Percentiles rank a stretch among this genome's conserved stretches.
phyloP scores from a whole-genome alignment of 2,888 invertebrate species.

The Acronicta psi region DNA sequence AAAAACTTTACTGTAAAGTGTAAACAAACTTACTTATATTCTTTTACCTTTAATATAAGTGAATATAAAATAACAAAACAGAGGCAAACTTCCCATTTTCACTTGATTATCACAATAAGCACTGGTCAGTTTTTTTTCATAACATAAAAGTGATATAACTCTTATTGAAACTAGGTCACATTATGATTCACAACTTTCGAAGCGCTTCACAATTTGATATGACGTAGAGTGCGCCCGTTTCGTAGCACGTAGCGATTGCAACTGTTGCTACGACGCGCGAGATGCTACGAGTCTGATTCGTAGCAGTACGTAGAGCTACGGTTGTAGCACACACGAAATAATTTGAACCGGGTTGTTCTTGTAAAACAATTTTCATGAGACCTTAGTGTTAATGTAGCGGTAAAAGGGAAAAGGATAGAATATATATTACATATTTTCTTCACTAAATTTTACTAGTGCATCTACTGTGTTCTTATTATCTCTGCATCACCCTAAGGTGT shows the following conservation, averaged over 20 bases:
- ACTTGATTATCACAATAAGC: slow-evolving; percentile 39
- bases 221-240: slow-evolving; percentile 70
- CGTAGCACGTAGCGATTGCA: slow-evolving; percentile 76
- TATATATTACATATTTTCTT: slow-evolving; percentile 13
- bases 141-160: slow-evolving; percentile 40
- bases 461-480: too few species aligned
- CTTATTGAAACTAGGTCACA: slow-evolving; percentile 50
- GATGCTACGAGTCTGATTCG: slow-evolving; percentile 52
- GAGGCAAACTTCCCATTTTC: slow-evolving; percentile 66
- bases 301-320: slow-evolving; percentile 54
- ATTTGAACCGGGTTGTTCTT: slow-evolving; percentile 29
- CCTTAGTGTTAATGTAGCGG: slow-evolving; percentile 26
- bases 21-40: neutral
- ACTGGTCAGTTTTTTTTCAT: slow-evolving; percentile 24
- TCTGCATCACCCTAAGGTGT: too few species aligned
- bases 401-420: slow-evolving; percentile 21
- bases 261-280: slow-evolving; percentile 80
- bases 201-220: slow-evolving; percentile 38
- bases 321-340: slow-evolving; percentile 41
- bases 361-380: slow-evolving; percentile 39
- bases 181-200: slow-evolving; percentile 48
- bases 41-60: slow-evolving; percentile 72
- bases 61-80: slow-evolving; percentile 68
- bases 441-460: too few species aligned
- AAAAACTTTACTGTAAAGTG: neutral